Evolutionary conservation across 2,113 vertebrate species (phyloP), one percentile per base, ranked within the genome.

Genomic region (Eudorcas thomsonii): DNA sequence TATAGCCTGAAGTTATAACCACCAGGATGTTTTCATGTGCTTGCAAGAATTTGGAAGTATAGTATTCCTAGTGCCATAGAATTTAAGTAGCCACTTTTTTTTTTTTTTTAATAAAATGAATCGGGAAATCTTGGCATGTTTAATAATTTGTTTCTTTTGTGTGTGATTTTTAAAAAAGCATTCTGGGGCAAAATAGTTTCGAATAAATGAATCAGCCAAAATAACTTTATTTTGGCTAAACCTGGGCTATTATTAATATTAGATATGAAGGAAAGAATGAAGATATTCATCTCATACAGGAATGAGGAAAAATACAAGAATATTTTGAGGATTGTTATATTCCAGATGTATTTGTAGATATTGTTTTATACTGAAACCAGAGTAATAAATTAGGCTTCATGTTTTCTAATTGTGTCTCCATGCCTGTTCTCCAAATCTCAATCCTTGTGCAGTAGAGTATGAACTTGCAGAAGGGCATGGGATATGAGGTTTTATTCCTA

Each of bases 331-430:
- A 54, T 71, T 71, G 16, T 87, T 97, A 19, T 90, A 52, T 77
- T 89, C 10, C 23, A 93, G 28, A 52, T 87, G 13, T 64, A 50
- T 93, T 87, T 86, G 12, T 96, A 84, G 88, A 50, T 88, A 90
- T 4, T 16, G 83, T 96, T 95, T 95, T 96, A 52, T 93, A 87
- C 45, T 80, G 45, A 96, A 96, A 55, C 90, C 25, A 80, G 28
- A 77, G 90, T 88, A 59, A 80, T 89, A 88, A 78, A 21, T 91
- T 77, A 91, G 28, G 55, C 21, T 74, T 82, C 3, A 39, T 67
- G 25, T 81, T 95, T 97, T 88, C 71, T 57, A 19, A 45, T 39
- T 45, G 62, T 94, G 43, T 84, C 3, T 86, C 64, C 19, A 62
- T 4, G 28, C 19, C n/a, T 78, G 1, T 90, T 62, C 74, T 91